These are phyloP conservation scores for Pammene fasciana DNA, from an alignment of 2,888 invertebrate genomes.

Conservation along the genomic window DNA sequence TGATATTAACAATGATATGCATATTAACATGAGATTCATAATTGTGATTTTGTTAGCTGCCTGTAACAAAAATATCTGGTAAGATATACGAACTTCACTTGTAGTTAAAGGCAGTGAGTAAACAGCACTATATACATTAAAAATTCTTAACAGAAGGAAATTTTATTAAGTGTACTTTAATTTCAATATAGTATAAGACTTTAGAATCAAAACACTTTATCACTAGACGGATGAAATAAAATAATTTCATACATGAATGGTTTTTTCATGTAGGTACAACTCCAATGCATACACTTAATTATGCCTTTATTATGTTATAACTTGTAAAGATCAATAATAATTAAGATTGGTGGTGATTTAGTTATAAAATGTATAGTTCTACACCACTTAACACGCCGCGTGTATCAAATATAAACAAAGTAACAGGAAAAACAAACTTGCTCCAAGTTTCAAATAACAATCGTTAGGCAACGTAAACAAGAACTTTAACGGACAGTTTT, in stretches of 20 bases:
- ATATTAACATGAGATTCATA: slow-evolving; percentile 70
- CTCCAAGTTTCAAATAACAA: slow-evolving; percentile 50
- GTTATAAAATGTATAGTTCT: too few relatives aligned
- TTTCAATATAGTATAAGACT: too few relatives aligned
- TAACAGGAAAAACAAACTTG: slow-evolving; percentile 46
- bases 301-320: too few relatives aligned
- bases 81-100: not conserved
- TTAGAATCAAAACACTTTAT: too few relatives aligned
- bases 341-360: not conserved
- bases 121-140: too few relatives aligned
- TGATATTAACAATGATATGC: slow-evolving; percentile 56
- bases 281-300: too few relatives aligned
- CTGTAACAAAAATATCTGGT: slow-evolving; percentile 55
- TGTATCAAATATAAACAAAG: slow-evolving; percentile 37
- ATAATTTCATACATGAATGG: too few relatives aligned
- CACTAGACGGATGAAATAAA: too few relatives aligned
- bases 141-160: too few relatives aligned
- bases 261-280: too few relatives aligned
- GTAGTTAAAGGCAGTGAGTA: too few relatives aligned
- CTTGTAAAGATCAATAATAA: not conserved
- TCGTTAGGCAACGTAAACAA: slow-evolving; percentile 52
- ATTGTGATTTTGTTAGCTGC: slow-evolving; percentile 65
- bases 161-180: too few relatives aligned
- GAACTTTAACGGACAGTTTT: not conserved
- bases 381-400: not conserved